Evolutionary conservation across 2,797 vertebrate genomes (phyloP).

Genomic region (Acanthopagrus latus): DNA sequence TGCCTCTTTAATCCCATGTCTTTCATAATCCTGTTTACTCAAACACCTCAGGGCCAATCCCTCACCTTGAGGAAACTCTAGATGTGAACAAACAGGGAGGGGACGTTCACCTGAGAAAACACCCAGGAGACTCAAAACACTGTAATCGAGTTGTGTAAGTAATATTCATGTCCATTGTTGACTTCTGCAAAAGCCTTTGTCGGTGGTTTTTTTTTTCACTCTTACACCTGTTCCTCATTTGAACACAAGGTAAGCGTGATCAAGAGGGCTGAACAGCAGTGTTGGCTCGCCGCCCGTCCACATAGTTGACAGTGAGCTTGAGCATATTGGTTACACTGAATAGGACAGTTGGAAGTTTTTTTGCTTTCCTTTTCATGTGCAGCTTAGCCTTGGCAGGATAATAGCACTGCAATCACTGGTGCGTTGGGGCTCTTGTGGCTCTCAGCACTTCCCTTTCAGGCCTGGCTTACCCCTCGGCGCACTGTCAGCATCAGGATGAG

Average conservation of each 20-base stretch:
- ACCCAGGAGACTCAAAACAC: not conserved
- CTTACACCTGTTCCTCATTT: slow-evolving; percentile 23
- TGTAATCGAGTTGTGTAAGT: slow-evolving; percentile 7
- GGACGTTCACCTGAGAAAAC: slow-evolving; percentile 23
- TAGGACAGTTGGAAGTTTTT: slow-evolving; percentile 61
- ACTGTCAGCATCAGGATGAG: slow-evolving; percentile 81
- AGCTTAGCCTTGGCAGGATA: slow-evolving; percentile 71
- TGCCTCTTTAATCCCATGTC: not conserved
- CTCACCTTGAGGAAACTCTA: slow-evolving; percentile 15
- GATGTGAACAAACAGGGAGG: slow-evolving; percentile 36
- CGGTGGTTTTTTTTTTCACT: not conserved
- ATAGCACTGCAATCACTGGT: slow-evolving; percentile 63
- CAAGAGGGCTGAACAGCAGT: slow-evolving; percentile 27
- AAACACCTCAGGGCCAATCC: slow-evolving; percentile 14
- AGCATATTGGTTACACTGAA: slow-evolving; percentile 62
- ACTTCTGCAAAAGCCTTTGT: slow-evolving; percentile 22
- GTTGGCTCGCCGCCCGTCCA: slow-evolving; percentile 28
- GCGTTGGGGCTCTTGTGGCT: slow-evolving; percentile 68
- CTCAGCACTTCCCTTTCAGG: slow-evolving; percentile 87
- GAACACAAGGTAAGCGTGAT: slow-evolving; percentile 35
- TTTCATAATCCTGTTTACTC: slow-evolving; percentile 11
- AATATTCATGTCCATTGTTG: not conserved
- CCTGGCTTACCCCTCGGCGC: slow-evolving; percentile 79
- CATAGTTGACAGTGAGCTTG: slow-evolving; percentile 45
- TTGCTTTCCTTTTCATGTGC: slow-evolving; percentile 67